phyloP scores from a whole-genome alignment of 2,113 vertebrate genomes.

The Cephalopterus ornatus region DNA sequence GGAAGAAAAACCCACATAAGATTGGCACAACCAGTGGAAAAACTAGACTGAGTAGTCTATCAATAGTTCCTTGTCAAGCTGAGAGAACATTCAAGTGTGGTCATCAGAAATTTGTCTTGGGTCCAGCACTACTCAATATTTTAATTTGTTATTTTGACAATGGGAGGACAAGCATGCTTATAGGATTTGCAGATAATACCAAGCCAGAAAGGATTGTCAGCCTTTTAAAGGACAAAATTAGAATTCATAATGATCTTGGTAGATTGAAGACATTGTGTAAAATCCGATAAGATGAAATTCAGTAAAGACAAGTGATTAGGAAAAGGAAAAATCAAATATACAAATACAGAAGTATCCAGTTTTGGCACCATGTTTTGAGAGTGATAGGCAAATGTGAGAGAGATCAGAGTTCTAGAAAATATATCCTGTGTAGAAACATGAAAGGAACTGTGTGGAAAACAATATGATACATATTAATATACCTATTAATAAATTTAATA shows the following conservation, averaged over 20 bases:
- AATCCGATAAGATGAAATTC: not conserved
- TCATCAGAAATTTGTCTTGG: conserved; percentile 27
- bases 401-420: not conserved
- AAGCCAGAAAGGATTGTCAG: not conserved
- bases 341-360: not conserved
- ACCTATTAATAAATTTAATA: not conserved
- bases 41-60: not conserved
- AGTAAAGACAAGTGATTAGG: not conserved
- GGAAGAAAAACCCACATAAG: not conserved
- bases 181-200: not conserved
- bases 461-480: not conserved
- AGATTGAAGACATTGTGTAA: not conserved
- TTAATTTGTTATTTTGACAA: conserved; percentile 36
- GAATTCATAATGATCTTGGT: not conserved
- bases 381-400: not conserved
- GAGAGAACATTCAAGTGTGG: not conserved
- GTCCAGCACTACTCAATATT: not conserved
- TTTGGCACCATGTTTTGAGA: not conserved
- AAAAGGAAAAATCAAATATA: not conserved
- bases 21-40: not conserved
- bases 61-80: conserved; percentile 4
- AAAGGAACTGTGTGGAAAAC: not conserved
- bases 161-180: not conserved
- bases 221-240: not conserved
- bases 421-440: not conserved